A percentile compares a stretch with the other conserved stretches of the same genome.
These are phyloP conservation scores for Podilymbus podiceps DNA, from an alignment of 2,113 vertebrate species.

Conservation along the genomic window DNA sequence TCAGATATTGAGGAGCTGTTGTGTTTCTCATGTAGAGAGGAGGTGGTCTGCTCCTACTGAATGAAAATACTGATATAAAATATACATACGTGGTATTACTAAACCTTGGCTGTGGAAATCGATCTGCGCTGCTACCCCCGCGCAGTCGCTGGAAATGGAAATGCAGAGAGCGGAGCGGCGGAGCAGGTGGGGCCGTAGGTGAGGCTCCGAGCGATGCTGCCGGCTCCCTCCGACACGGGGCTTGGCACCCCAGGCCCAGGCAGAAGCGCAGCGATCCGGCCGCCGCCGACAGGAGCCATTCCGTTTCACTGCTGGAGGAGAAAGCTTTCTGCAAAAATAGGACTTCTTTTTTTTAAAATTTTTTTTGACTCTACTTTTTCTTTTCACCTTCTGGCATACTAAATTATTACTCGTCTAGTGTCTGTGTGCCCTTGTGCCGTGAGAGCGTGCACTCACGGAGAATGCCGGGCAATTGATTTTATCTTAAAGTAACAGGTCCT, in stretches of 20 bases:
- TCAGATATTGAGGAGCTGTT: neutral
- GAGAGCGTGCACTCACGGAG: neutral
- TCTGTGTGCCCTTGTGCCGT: neutral
- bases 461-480: neutral
- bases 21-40: neutral
- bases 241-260: neutral
- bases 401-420: neutral
- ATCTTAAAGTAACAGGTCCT: neutral
- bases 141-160: constrained; percentile 20
- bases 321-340: neutral
- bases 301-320: neutral
- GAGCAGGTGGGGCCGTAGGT: constrained; percentile 15
- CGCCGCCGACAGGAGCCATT: neutral
- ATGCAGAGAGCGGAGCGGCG: neutral
- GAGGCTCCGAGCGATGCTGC: constrained; percentile 12
- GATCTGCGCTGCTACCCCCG: neutral
- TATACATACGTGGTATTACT: neutral
- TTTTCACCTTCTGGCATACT: neutral
- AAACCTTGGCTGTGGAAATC: neutral
- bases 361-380: neutral
- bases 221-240: constrained; percentile 14
- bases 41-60: neutral
- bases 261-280: neutral
- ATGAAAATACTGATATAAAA: neutral
- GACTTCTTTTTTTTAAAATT: no score